Evolutionary conservation across 2,113 vertebrate genomes (phyloP), one percentile per base, ranked within the genome.

Genomic region (Rhineura floridana): DNA sequence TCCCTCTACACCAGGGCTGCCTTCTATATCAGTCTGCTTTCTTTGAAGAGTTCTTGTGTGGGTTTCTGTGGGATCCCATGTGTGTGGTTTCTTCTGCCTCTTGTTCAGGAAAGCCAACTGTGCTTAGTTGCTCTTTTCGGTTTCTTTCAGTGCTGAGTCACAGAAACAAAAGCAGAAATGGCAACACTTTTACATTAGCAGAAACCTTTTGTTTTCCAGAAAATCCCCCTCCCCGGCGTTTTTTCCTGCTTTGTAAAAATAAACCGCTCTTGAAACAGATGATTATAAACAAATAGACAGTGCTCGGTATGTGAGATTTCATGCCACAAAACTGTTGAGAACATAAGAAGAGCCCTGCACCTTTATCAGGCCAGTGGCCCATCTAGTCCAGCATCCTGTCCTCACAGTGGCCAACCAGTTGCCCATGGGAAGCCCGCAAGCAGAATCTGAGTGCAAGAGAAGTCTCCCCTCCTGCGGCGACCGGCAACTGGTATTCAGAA

Each of bases 161-260:
- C 94, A 93, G 96, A 96, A 95, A 92, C 95, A 95, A 93, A 94
- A 96, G 92, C 95, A 96, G 94, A 92, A 95, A 96, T 94, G 96
- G 96, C 95, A 94, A 94, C 94, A 89, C 96, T 96, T 95, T 96
- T 95, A 95, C 95, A 96, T 95, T 96, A 92, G 88, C 94, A 92
- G 94, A 95, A 95, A 96, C 94, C 15, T 78, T 92, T 97, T 95
- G 96, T 96, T 97, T 97, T 97, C 96, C 97, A 97, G 97, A 97
- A 97, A 97, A 96, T 96, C 96, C 90, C 88, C 83, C 72, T 17
- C 6, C 19, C 1, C 67, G 25, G 28, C 44, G 28, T 6, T 91
- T 88, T 95, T 90, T 87, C 75, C 92, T 96, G 95, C 96, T 94
- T 96, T 96, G 93, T 72, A 91, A 95, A 96, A 96, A 95, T 94